Base-by-base conservation (phyloP, 2,888 invertebrate genomes). In the Pterostichus niger region DNA sequence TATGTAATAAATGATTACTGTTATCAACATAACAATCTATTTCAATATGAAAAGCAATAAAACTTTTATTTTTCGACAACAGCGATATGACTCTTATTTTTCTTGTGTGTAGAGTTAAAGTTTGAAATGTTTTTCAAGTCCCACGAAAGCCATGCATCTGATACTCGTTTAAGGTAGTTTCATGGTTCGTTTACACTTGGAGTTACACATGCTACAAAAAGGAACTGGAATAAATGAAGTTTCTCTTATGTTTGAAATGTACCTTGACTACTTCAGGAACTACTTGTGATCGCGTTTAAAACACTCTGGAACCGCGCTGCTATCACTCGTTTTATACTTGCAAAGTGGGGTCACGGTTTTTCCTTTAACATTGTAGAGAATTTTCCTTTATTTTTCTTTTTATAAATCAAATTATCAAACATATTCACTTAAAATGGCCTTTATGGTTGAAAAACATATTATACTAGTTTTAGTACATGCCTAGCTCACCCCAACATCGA, bases 121-220 rank as follows among this genome's bases (percentile, higher is more conserved):
- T 77, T 77, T 56, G 56, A 35, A 35, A 77, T 77, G 77, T 77
- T 77, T 77, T 77, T 77, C 33, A 56, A 54, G 56, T 59, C 56
- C 77, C 77, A 56, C 35, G 77, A 56, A 77, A 77, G 77, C 77
- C 77, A 77, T 77, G 54, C 77, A 77, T 77, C 77, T 77, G 77
- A 77, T 77, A 56, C 56, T 56, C 77, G 77, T 56, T 54, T 77
- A 56, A 54, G 56, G 77, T 56, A 56, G 77, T 56, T 77, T 77
- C 77, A 77, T 77, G 77, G 35, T 77, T 77, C 77, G 77, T 77
- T 77, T 77, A 77, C 56, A 77, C 77, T 77, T 56, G 10, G 31
- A 77, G 77, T 77, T 75, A 75, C 75, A 75, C 75, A 75, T 54
- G 75, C 49, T 31, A 75, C 31, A 75, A 75, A 75, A 75, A 75